These are phyloP conservation scores for Nomada fabriciana DNA, from an alignment of 2,888 invertebrate genomes.

Conservation along the genomic window DNA sequence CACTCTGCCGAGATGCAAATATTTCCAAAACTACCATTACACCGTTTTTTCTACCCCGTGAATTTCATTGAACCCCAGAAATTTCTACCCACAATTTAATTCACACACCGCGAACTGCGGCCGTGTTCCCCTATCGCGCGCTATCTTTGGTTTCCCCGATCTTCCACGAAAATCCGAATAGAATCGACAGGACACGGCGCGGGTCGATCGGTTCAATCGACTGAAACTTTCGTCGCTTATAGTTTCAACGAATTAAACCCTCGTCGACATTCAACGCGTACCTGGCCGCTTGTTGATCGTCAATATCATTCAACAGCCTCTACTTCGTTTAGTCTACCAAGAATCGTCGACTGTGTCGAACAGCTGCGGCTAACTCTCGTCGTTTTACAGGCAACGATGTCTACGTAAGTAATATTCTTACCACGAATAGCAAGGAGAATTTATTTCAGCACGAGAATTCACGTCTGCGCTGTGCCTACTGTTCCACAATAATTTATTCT, in stretches of 20 bases:
- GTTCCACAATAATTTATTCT: neutral
- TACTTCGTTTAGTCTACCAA: slow-evolving; percentile 2
- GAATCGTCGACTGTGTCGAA: neutral
- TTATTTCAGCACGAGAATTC: neutral
- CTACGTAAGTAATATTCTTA: slow-evolving; percentile 10
- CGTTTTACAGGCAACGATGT: neutral
- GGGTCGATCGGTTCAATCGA: neutral
- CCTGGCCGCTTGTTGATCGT: neutral
- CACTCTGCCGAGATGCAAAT: no score
- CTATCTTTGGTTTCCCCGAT: slow-evolving; percentile 59
- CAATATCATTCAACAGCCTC: neutral
- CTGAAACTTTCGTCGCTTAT: slow-evolving; percentile 1
- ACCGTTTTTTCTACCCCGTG: no score
- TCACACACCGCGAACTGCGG: neutral
- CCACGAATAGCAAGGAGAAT: neutral
- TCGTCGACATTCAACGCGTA: no score
- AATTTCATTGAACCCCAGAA: neutral
- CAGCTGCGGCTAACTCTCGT: neutral
- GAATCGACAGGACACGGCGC: neutral
- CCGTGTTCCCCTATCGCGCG: slow-evolving; percentile 14
- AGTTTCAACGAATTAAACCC: neutral
- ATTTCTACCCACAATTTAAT: neutral
- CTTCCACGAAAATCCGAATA: neutral
- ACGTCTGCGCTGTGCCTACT: neutral
- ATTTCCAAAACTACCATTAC: no score